Evolutionary conservation across 2,797 vertebrate genomes (phyloP).

Genomic region (Myotis myotis): DNA sequence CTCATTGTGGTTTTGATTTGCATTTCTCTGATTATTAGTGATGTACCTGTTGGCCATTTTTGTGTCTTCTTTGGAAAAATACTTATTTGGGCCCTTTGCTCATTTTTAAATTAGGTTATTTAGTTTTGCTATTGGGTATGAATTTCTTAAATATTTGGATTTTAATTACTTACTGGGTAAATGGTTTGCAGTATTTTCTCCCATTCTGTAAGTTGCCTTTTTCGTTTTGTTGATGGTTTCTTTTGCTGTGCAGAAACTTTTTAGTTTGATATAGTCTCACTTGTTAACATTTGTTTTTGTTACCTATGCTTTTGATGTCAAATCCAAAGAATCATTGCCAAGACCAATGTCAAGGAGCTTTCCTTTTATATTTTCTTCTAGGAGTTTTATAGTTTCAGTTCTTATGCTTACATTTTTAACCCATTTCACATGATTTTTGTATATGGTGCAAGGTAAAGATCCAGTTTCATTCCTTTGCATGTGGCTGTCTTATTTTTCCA

Average conservation of each 20-base stretch:
- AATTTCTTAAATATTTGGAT: not conserved
- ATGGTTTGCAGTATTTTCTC: not conserved
- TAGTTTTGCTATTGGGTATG: not conserved
- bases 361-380: not conserved
- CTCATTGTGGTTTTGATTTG: not conserved
- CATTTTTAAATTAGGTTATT: not conserved
- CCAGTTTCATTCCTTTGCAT: not conserved
- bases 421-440: not conserved
- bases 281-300: not conserved
- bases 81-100: not conserved
- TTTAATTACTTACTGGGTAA: not conserved
- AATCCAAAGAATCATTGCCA: not conserved
- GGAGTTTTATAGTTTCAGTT: not conserved
- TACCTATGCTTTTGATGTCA: not conserved
- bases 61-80: not conserved
- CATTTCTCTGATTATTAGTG: not conserved
- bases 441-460: not conserved
- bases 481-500: not conserved
- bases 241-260: not conserved
- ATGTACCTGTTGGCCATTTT: not conserved
- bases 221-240: not conserved
- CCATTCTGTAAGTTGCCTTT: not conserved
- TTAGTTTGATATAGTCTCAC: not conserved
- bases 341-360: not conserved
- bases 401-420: not conserved